These are phyloP conservation scores for Okamejei kenojei DNA, from an alignment of 2,797 vertebrate species.

Conservation along the genomic window DNA sequence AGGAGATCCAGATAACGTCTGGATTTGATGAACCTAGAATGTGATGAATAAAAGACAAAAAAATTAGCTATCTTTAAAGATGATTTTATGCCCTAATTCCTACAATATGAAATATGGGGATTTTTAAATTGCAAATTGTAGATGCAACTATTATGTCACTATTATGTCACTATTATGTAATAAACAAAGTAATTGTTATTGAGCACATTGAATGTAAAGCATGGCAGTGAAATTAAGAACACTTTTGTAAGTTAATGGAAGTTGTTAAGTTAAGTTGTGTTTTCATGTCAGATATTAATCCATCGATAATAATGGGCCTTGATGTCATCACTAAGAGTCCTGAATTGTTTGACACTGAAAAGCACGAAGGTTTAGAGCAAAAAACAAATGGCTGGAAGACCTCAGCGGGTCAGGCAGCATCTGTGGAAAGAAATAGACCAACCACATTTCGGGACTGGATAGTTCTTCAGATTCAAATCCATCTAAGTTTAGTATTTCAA, in stretches of 20 bases:
- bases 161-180: not conserved
- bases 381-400: no score
- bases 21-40: slow-evolving; percentile 68
- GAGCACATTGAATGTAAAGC: not conserved
- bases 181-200: not conserved
- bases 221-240: not conserved
- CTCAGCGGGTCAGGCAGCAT: no score
- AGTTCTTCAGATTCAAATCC: no score
- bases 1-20: slow-evolving; percentile 79
- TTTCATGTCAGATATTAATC: not conserved
- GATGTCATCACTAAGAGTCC: not conserved
- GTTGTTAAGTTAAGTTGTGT: not conserved
- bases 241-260: not conserved
- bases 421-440: no score
- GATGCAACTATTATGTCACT: not conserved
- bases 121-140: not conserved
- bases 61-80: not conserved
- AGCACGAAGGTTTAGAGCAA: no score
- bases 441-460: no score
- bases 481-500: not conserved
- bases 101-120: not conserved
- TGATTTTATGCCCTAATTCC: not conserved
- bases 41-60: not conserved
- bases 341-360: not conserved
- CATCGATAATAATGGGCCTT: no score